phyloP scores from a whole-genome alignment of 2,797 vertebrate genomes.

The Benthosema pterotum region DNA sequence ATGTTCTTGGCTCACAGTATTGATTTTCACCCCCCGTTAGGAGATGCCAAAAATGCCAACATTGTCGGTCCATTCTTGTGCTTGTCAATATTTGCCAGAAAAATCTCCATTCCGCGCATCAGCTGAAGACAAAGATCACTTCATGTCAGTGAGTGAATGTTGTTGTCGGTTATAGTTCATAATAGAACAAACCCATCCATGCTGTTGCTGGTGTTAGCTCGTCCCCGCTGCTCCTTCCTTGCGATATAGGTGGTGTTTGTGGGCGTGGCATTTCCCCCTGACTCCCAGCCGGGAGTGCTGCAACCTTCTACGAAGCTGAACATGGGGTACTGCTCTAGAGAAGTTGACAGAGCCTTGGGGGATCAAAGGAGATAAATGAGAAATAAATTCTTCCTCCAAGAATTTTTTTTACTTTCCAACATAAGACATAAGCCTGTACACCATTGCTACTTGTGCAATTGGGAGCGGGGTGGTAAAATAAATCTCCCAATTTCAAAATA shows the following conservation, averaged over 20 bases:
- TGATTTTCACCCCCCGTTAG: constrained; percentile 4
- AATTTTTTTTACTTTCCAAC: no score
- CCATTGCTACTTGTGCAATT: no score
- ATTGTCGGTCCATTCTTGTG: background rate
- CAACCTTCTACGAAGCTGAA: constrained; percentile 86
- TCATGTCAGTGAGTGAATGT: background rate
- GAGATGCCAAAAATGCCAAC: background rate
- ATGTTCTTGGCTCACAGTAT: constrained; percentile 12
- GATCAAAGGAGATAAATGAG: background rate
- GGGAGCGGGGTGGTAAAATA: no score
- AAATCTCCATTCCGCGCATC: background rate
- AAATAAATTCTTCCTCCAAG: background rate
- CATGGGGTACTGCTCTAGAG: constrained; percentile 85
- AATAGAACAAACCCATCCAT: constrained; percentile 91
- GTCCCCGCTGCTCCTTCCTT: constrained; percentile 46
- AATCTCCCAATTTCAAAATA: no score
- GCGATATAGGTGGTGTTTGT: constrained; percentile 61
- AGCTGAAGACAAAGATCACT: constrained; percentile 4
- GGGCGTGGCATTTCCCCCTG: constrained; percentile 43
- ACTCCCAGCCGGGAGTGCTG: constrained; percentile 68
- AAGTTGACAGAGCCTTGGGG: constrained; percentile 80
- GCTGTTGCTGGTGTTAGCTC: constrained; percentile 65
- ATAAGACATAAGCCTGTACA: background rate
- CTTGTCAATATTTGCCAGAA: constrained; percentile 28
- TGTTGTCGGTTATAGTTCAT: constrained; percentile 54